Conservation (phyloP, 2,113 vertebrate genomes). For the Bambusicola thoracicus region DNA sequence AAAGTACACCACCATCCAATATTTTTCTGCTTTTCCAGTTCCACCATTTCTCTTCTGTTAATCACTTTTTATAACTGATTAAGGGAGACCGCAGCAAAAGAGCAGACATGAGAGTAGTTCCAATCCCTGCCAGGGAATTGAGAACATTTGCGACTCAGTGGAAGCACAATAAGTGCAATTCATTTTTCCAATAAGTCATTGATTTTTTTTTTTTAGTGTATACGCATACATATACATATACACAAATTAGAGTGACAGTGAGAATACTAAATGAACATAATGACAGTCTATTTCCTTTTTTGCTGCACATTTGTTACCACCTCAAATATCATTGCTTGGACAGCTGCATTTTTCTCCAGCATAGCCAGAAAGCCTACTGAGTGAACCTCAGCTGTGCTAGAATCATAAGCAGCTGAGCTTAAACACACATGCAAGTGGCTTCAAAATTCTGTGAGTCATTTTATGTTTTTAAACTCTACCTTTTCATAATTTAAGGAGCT, state of each 20-base stretch:
- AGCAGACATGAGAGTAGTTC: background rate
- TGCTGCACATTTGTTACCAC: background rate
- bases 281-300: background rate
- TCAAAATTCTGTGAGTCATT: slow-evolving; percentile 44
- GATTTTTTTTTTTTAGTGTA: too few species aligned
- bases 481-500: slow-evolving; percentile 51
- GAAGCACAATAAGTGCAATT: background rate
- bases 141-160: background rate
- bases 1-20: background rate
- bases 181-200: background rate
- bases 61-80: background rate
- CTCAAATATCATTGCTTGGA: slow-evolving; percentile 21
- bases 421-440: slow-evolving; percentile 23
- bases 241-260: background rate
- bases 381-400: slow-evolving; percentile 17
- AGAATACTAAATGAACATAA: background rate
- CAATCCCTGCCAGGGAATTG: too few species aligned
- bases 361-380: background rate
- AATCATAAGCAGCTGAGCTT: slow-evolving; percentile 8
- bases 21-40: background rate
- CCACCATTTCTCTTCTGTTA: background rate
- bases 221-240: background rate
- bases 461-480: slow-evolving; percentile 18
- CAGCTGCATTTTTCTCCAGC: background rate
- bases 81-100: background rate